A percentile compares a stretch with the other conserved stretches of the same genome.
Conservation (phyloP, 2,113 vertebrate genomes). For the Anguilla japonica region DNA sequence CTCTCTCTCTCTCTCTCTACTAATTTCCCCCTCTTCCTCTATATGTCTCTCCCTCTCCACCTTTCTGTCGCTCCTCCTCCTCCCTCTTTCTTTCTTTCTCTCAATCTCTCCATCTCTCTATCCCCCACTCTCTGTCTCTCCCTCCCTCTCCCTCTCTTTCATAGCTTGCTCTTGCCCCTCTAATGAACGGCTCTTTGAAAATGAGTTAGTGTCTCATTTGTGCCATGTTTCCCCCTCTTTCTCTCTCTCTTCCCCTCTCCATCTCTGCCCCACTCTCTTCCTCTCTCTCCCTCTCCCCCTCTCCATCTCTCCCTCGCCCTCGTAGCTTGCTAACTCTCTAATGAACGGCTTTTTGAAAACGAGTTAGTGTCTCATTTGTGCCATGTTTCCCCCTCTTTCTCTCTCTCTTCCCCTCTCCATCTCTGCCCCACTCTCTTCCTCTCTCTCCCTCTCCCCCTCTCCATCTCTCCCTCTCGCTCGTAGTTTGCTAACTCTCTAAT, state of each 20-base stretch:
- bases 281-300: background rate
- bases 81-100: slow-evolving; percentile 14
- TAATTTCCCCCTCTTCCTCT: background rate
- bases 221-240: background rate
- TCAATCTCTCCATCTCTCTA: background rate
- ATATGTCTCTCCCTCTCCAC: background rate
- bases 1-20: slow-evolving; percentile 3
- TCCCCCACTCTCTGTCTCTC: background rate
- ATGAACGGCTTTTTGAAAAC: background rate
- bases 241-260: background rate
- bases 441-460: background rate
- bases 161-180: background rate
- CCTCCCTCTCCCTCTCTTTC: background rate
- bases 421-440: background rate
- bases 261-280: background rate
- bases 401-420: background rate
- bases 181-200: background rate
- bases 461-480: background rate
- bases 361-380: background rate
- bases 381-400: background rate
- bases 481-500: background rate
- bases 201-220: background rate
- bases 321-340: background rate
- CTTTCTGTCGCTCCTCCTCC: too few relatives aligned
- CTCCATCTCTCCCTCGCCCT: background rate